Conservation (phyloP, 1,140 invertebrate genomes). For the Portunus trituberculatus region DNA sequence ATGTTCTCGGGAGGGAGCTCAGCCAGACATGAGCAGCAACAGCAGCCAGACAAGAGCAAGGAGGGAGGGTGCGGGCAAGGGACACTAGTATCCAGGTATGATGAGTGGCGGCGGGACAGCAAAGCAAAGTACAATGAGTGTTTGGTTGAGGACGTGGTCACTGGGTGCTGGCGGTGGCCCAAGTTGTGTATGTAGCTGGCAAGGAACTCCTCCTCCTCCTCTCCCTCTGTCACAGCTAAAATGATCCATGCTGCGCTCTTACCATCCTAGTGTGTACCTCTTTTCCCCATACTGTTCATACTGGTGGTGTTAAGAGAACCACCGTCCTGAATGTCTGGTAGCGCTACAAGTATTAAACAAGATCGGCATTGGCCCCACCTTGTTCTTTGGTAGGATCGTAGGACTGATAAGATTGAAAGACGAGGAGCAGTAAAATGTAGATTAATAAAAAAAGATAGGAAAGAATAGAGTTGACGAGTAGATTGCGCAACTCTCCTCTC, state of each 20-base stretch:
- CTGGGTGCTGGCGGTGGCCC: slow-evolving; percentile 1
- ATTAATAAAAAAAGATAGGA: background rate
- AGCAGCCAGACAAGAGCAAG: too few relatives aligned
- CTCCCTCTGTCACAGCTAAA: background rate
- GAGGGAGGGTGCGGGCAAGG: too few relatives aligned
- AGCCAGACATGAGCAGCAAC: too few relatives aligned
- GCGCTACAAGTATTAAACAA: too few relatives aligned
- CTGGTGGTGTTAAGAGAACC: background rate
- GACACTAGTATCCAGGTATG: background rate
- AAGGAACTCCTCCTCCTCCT: background rate
- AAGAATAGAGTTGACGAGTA: too few relatives aligned
- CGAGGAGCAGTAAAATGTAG: too few relatives aligned
- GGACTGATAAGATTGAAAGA: too few relatives aligned
- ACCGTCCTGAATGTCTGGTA: background rate
- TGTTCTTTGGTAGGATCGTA: too few relatives aligned
- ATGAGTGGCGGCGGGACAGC: background rate
- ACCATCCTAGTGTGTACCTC: background rate
- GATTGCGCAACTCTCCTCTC: background rate
- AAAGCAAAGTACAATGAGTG: slow-evolving; percentile 1
- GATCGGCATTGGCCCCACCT: too few relatives aligned
- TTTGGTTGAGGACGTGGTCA: background rate
- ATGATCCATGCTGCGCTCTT: background rate
- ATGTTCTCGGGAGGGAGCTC: too few relatives aligned
- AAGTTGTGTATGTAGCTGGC: background rate
- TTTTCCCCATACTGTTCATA: background rate